Evolutionary conservation across 2,113 vertebrate species (phyloP).

Genomic region (Tauraco erythrolophus): DNA sequence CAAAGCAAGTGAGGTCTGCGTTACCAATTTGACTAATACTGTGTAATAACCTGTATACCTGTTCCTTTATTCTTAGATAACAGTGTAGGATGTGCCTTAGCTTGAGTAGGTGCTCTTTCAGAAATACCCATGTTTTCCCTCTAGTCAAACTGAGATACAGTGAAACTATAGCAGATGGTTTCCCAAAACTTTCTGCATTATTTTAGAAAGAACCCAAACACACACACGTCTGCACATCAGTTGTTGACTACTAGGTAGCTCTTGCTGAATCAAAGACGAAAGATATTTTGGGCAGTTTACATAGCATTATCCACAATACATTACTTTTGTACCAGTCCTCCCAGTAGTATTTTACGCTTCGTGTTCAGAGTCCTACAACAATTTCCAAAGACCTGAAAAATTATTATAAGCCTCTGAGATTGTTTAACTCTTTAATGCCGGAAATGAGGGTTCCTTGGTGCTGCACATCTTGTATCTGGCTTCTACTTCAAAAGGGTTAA

Average conservation of each 20-base stretch:
- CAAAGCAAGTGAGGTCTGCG: background rate
- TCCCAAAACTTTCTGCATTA: background rate
- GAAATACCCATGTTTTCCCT: background rate
- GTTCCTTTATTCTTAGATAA: background rate
- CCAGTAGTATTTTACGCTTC: background rate
- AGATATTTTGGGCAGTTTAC: background rate
- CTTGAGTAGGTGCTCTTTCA: background rate
- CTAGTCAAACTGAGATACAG: background rate
- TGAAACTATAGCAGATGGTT: background rate
- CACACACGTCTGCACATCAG: background rate
- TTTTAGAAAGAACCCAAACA: background rate
- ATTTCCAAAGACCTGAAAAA: constrained; percentile 50
- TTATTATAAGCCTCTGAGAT: background rate
- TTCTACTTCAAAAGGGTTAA: constrained; percentile 48
- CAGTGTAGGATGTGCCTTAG: constrained; percentile 41
- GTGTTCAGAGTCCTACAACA: background rate
- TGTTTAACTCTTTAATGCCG: background rate
- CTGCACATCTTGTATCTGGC: constrained; percentile 32
- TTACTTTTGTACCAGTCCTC: background rate
- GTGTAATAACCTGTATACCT: background rate
- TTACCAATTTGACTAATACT: background rate
- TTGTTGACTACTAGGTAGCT: background rate
- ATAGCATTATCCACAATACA: constrained; percentile 4
- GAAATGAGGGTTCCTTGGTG: constrained; percentile 36
- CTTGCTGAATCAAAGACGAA: background rate